These are phyloP conservation scores for Phengaris arion DNA, from an alignment of 2,888 invertebrate species.

Conservation along the genomic window DNA sequence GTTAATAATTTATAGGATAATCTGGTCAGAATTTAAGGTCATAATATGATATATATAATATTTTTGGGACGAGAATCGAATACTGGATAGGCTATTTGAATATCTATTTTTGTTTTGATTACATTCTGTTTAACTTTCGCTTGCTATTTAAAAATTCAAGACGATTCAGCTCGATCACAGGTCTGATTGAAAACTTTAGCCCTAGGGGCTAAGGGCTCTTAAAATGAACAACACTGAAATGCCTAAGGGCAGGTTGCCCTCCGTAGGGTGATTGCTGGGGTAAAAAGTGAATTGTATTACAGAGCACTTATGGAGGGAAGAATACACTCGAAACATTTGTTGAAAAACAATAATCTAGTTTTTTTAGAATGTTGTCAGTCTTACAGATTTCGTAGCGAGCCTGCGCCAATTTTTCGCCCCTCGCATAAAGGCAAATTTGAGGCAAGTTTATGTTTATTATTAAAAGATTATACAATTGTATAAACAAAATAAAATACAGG, in stretches of 20 bases:
- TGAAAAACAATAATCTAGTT: slow-evolving; percentile 1
- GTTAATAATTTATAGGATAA: too few species aligned
- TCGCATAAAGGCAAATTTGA: too few species aligned
- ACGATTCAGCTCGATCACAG: neutral
- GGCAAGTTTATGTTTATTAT: too few species aligned
- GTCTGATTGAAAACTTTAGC: slow-evolving; percentile 7
- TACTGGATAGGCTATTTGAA: too few species aligned
- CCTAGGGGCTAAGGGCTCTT: slow-evolving; percentile 4
- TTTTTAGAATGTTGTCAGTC: neutral
- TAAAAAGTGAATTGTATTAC: slow-evolving; percentile 25
- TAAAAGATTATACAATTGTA: too few species aligned
- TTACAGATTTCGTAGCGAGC: neutral
- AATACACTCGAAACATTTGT: neutral
- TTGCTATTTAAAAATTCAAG: neutral
- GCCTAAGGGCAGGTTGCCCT: slow-evolving; percentile 7
- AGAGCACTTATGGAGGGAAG: slow-evolving; percentile 6
- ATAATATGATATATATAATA: too few species aligned
- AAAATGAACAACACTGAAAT: slow-evolving; percentile 24
- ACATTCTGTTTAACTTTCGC: too few species aligned
- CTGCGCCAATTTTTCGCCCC: too few species aligned
- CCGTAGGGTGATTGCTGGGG: neutral
- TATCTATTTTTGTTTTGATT: too few species aligned
- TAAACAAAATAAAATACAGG: too few species aligned
- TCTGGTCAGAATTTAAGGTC: too few species aligned
- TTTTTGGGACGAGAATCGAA: too few species aligned